These are phyloP conservation scores for Amblyopsis hoosieri DNA, from an alignment of 2,797 vertebrate species.

Conservation along the genomic window DNA sequence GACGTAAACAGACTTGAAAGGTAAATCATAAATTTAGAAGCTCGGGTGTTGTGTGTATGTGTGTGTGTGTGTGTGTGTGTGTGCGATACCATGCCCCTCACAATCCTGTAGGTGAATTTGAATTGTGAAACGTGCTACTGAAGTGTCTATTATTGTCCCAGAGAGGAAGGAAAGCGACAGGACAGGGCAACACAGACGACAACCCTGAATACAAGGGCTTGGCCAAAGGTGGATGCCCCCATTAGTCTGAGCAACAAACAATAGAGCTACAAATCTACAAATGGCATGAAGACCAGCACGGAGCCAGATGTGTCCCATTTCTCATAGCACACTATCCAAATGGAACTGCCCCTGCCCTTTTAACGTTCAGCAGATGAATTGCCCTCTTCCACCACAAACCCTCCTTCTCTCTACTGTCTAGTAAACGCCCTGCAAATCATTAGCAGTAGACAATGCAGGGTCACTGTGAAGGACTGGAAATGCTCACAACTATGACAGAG, in stretches of 20 bases:
- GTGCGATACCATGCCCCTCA: neutral
- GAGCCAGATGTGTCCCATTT: conserved; percentile 17
- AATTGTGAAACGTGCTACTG: no score
- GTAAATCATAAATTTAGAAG: neutral
- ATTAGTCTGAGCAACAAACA: conserved; percentile 38
- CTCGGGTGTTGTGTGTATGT: neutral
- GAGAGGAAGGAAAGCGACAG: conserved; percentile 51
- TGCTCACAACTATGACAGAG: conserved; percentile 72
- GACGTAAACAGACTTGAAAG: neutral
- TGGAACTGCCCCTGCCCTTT: conserved; percentile 57
- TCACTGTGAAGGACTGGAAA: conserved; percentile 52
- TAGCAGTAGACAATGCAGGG: conserved; percentile 62
- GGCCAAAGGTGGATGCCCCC: conserved; percentile 22
- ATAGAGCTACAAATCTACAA: conserved; percentile 33
- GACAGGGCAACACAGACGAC: conserved; percentile 16
- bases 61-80: neutral
- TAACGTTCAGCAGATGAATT: conserved; percentile 23
- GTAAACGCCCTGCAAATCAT: conserved; percentile 32
- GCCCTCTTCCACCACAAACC: neutral
- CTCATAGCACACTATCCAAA: conserved; percentile 41
- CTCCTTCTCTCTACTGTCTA: conserved; percentile 51
- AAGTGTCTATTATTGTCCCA: neutral
- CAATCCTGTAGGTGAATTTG: no score
- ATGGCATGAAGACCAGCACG: conserved; percentile 2
- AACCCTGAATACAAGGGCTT: conserved; percentile 19